Evolutionary conservation across 2,797 vertebrate genomes (phyloP).

Genomic region (Anisognathus igniventris): DNA sequence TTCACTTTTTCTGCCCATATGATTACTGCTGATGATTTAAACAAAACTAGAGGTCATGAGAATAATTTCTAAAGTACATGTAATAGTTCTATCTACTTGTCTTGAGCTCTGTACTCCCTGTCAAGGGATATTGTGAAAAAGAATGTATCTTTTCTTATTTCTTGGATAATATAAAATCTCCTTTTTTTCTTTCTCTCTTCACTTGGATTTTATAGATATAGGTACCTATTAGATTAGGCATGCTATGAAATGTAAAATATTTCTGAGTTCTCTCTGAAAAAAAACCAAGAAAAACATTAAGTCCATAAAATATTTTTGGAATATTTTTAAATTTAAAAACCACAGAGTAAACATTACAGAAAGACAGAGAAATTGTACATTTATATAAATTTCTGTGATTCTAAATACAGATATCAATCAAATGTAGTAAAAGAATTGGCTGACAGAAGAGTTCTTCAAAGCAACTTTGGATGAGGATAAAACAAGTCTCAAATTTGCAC

Average conservation of each 20-base stretch:
- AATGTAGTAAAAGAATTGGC: background rate
- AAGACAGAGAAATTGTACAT: background rate
- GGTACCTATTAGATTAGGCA: background rate
- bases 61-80: background rate
- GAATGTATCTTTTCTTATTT: background rate
- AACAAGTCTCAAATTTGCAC: background rate
- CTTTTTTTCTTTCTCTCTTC: background rate
- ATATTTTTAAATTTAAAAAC: background rate
- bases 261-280: background rate
- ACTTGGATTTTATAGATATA: background rate
- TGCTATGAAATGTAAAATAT: background rate
- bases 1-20: background rate
- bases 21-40: background rate
- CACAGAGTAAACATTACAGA: background rate
- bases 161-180: background rate
- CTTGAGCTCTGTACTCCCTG: background rate
- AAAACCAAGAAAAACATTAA: background rate
- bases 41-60: background rate
- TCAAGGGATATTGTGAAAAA: background rate
- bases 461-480: background rate
- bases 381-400: background rate
- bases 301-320: background rate
- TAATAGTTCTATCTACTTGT: background rate
- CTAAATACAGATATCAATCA: background rate
- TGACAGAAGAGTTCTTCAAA: background rate